phyloP scores from a whole-genome alignment of 2,113 vertebrate genomes.

The Dryoscopus gambensis region DNA sequence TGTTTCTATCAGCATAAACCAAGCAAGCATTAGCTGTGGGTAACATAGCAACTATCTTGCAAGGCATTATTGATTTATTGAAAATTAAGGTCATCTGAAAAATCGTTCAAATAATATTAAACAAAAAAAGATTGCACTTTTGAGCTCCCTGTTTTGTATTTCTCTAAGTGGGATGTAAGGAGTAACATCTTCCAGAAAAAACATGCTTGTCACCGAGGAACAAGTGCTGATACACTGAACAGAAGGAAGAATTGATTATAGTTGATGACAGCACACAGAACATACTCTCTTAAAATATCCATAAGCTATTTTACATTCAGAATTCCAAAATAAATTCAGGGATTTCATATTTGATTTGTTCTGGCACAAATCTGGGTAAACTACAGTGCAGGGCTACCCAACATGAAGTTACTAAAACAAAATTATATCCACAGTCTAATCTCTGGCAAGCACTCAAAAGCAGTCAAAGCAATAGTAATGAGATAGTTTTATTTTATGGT shows the following conservation, averaged over 20 bases:
- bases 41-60: background rate
- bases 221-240: background rate
- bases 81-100: background rate
- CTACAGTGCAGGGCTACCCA: background rate
- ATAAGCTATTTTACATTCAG: background rate
- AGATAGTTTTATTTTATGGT: background rate
- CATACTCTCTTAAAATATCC: slow-evolving; percentile 3
- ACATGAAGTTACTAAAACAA: background rate
- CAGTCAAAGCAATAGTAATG: background rate
- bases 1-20: background rate
- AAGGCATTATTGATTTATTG: background rate
- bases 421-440: slow-evolving; percentile 5
- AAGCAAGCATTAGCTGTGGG: background rate
- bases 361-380: slow-evolving; percentile 1
- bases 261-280: background rate
- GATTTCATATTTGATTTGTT: slow-evolving; percentile 12
- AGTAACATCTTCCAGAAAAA: background rate
- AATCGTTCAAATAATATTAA: background rate
- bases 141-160: background rate
- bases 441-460: slow-evolving; percentile 24
- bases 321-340: slow-evolving; percentile 10
- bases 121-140: background rate
- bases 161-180: background rate
- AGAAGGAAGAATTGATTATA: background rate
- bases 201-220: background rate